phyloP scores from a whole-genome alignment of 2,888 invertebrate species.

The Erebia aethiops region DNA sequence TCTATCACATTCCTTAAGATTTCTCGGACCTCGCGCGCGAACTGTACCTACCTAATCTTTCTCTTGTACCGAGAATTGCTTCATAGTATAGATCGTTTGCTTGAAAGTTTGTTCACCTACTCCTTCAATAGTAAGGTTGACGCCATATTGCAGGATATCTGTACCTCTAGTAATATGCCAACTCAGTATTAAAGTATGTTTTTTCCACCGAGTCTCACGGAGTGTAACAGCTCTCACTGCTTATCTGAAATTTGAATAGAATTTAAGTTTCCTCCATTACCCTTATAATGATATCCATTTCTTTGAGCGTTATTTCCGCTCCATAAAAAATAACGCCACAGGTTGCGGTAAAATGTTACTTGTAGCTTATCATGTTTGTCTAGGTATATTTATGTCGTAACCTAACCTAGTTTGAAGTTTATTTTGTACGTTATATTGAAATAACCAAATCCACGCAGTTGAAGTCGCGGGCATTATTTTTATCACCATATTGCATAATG shows the following conservation, averaged over 20 bases:
- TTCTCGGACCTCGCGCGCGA: too few relatives aligned
- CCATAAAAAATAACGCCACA: slow-evolving; percentile 34
- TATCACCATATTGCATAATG: not conserved
- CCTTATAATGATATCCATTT: slow-evolving; percentile 39
- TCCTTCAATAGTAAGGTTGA: too few relatives aligned
- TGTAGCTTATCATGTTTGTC: not conserved
- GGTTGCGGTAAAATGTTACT: slow-evolving; percentile 28
- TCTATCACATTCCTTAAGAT: too few relatives aligned
- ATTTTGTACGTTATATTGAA: not conserved
- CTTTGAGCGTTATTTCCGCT: slow-evolving; percentile 32
- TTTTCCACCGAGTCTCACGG: slow-evolving; percentile 58
- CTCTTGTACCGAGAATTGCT: too few relatives aligned
- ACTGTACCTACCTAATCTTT: too few relatives aligned
- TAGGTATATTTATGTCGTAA: not conserved
- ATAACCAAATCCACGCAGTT: not conserved
- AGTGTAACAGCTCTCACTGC: slow-evolving; percentile 51
- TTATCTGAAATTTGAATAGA: slow-evolving; percentile 41
- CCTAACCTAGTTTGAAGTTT: not conserved
- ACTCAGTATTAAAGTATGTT: slow-evolving; percentile 50
- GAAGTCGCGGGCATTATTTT: not conserved
- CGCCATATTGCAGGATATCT: too few relatives aligned
- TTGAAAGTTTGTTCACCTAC: too few relatives aligned
- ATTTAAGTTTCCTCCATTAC: slow-evolving; percentile 40
- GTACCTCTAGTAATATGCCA: too few relatives aligned
- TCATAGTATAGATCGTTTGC: too few relatives aligned